These are phyloP conservation scores for Suncus etruscus DNA, from an alignment of 2,113 vertebrate species.

Conservation along the genomic window DNA sequence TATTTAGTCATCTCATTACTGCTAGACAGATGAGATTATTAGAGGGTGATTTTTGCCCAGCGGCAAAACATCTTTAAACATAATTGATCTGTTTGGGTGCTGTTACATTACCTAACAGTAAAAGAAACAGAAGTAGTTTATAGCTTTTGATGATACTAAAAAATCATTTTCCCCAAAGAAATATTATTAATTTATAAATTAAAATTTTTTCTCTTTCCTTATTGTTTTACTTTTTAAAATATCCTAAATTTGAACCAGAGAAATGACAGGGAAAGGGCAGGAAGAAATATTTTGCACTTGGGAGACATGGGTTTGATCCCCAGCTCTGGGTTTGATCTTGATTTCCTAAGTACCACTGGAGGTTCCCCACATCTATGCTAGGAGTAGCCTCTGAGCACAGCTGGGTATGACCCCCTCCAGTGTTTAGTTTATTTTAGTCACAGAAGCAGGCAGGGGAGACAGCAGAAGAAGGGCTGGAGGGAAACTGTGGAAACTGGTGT, in stretches of 20 bases:
- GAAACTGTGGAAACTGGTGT: too few relatives aligned
- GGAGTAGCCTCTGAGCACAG: too few relatives aligned
- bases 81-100: not conserved
- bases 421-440: constrained; percentile 15
- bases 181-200: not conserved
- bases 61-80: not conserved
- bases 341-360: too few relatives aligned
- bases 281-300: too few relatives aligned
- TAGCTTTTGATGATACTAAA: not conserved
- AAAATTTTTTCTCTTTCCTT: not conserved
- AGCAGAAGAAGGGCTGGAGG: too few relatives aligned
- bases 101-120: not conserved
- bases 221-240: constrained; percentile 22
- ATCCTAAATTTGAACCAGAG: too few relatives aligned
- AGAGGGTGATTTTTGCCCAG: not conserved
- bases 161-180: not conserved
- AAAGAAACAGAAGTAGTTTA: not conserved
- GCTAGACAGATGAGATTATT: not conserved
- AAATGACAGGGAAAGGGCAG: too few relatives aligned
- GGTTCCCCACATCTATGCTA: too few relatives aligned
- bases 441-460: too few relatives aligned
- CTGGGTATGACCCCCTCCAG: too few relatives aligned
- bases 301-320: too few relatives aligned
- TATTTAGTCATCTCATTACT: constrained; percentile 32
- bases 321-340: too few relatives aligned